phyloP scores from a whole-genome alignment of 2,797 vertebrate species.

The Platalea minor region DNA sequence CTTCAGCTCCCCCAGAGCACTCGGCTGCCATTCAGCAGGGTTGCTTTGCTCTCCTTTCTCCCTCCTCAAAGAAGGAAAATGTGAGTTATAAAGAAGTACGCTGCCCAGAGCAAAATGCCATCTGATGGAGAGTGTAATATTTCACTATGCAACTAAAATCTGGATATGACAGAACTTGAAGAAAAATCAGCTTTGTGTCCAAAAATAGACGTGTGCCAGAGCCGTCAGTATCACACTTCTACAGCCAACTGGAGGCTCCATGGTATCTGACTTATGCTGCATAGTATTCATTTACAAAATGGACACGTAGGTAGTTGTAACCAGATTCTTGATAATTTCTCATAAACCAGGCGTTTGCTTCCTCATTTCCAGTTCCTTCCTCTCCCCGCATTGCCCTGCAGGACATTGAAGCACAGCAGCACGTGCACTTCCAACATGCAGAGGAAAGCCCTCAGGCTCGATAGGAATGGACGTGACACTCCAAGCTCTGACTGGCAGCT shows the following conservation, averaged over 20 bases:
- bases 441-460: background rate
- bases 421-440: fast-evolving
- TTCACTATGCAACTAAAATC: background rate
- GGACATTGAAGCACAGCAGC: background rate
- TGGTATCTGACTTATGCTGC: background rate
- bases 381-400: background rate
- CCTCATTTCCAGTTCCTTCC: background rate
- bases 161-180: background rate
- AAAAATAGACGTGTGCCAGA: fast-evolving
- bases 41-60: background rate
- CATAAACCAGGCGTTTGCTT: background rate
- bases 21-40: background rate
- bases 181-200: background rate
- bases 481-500: background rate
- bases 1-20: background rate
- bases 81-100: background rate
- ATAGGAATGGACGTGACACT: fast-evolving
- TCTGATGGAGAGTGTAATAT: background rate
- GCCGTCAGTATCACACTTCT: fast-evolving
- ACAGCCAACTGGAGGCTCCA: background rate
- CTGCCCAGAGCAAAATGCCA: background rate
- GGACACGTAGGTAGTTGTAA: fast-evolving
- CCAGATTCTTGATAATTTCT: background rate
- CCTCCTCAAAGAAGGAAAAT: background rate
- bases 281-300: fast-evolving